phyloP scores from a whole-genome alignment of 2,888 invertebrate species.

The Amiota mariae region DNA sequence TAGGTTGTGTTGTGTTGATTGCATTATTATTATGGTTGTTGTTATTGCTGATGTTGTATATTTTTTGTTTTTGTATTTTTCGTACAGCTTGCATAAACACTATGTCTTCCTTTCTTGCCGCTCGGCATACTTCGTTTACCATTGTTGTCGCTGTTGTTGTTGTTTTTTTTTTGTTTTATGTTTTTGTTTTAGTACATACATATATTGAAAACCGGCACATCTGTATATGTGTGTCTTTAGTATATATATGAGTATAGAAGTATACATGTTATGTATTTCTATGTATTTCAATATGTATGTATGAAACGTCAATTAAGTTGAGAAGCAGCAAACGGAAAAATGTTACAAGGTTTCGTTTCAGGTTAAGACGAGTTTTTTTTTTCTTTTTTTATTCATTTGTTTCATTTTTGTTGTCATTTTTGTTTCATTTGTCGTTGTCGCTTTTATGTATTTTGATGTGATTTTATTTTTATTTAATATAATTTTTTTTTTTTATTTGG shows the following conservation, averaged over 20 bases:
- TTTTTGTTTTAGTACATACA: conserved; percentile 7
- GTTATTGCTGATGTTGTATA: conserved; percentile 46
- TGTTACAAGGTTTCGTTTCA: conserved; percentile 70
- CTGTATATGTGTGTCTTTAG: conserved; percentile 34
- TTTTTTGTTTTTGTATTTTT: conserved; percentile 37
- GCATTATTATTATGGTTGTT: conserved; percentile 39
- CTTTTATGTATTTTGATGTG: conserved; percentile 44
- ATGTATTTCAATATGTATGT: conserved; percentile 41
- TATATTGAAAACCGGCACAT: conserved; percentile 30
- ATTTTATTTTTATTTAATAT: not conserved
- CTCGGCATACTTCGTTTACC: conserved; percentile 43
- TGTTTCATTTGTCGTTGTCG: conserved; percentile 52
- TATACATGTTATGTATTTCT: not conserved
- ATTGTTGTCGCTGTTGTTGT: conserved; percentile 34
- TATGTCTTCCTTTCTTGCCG: conserved; percentile 17
- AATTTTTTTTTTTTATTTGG: conserved; percentile 27
- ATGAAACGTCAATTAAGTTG: conserved; percentile 64
- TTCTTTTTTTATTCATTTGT: conserved; percentile 32
- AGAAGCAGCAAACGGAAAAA: conserved; percentile 63
- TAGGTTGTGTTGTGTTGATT: conserved; percentile 51
- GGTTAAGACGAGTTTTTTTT: conserved; percentile 64
- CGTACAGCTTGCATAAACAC: conserved; percentile 44
- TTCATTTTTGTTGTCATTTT: conserved; percentile 48
- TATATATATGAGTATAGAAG: conserved; percentile 39
- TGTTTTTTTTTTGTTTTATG: not conserved